Conservation (phyloP, 2,888 invertebrate species). For the Macaria liturata region DNA sequence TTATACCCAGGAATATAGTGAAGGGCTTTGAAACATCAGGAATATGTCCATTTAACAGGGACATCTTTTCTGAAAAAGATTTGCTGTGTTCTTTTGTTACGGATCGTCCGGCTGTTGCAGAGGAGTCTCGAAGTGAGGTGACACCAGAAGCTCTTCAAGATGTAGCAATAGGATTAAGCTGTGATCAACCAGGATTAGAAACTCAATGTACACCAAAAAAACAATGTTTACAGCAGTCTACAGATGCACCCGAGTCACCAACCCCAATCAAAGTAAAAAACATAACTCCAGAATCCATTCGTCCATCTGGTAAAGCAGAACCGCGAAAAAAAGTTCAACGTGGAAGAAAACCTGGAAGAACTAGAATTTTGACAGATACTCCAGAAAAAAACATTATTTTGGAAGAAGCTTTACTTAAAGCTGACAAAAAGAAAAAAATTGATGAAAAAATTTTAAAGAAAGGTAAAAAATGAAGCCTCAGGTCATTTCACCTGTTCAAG, state of each 20-base stretch:
- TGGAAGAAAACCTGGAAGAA: conserved; percentile 23
- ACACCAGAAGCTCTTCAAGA: conserved; percentile 1
- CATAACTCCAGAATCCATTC: conserved; percentile 19
- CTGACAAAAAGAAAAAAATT: conserved; percentile 4
- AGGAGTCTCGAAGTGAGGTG: conserved; percentile 1
- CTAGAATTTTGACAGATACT: conserved; percentile 21
- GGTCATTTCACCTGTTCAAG: conserved; percentile 1
- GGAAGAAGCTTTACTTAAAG: conserved; percentile 9
- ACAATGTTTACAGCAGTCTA: conserved; percentile 1
- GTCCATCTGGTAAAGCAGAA: conserved; percentile 21
- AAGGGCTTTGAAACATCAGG: conserved; percentile 10
- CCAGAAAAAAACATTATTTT: conserved; percentile 15
- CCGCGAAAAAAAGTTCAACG: conserved; percentile 15
- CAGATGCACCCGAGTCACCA: conserved; percentile 1
- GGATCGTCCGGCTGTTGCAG: conserved; percentile 3
- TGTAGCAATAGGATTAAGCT: neutral
- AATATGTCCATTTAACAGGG: conserved; percentile 6
- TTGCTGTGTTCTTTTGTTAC: conserved; percentile 3
- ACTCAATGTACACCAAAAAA: conserved; percentile 2
- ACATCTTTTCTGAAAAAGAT: conserved; percentile 9
- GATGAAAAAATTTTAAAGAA: neutral
- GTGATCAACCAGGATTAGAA: conserved; percentile 2
- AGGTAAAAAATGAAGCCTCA: conserved; percentile 1
- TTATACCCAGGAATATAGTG: conserved; percentile 8
- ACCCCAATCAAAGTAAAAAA: conserved; percentile 4